Conservation (phyloP, 1,140 invertebrate species). For the Zophobas morio region DNA sequence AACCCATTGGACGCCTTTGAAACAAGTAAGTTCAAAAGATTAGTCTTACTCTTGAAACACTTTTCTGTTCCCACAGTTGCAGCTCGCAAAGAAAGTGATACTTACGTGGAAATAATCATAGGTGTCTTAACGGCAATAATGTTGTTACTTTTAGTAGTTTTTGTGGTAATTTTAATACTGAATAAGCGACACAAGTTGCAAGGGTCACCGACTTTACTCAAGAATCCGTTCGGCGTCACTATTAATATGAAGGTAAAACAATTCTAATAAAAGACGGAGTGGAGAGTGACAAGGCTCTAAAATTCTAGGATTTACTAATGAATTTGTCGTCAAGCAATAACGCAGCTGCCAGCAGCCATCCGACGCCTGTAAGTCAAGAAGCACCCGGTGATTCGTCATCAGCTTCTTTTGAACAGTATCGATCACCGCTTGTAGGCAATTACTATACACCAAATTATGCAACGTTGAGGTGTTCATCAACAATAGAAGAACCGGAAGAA, state of each 20-base stretch:
- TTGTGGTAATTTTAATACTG: slow-evolving; percentile 77
- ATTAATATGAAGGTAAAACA: slow-evolving; percentile 78
- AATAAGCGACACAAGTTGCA: slow-evolving; percentile 78
- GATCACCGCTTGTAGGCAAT: slow-evolving; percentile 69
- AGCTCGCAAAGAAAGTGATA: slow-evolving; percentile 74
- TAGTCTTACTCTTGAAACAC: slow-evolving; percentile 10
- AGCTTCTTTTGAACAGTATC: slow-evolving; percentile 71
- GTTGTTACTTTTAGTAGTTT: slow-evolving; percentile 76
- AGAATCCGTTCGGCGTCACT: slow-evolving; percentile 77
- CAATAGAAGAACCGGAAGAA: slow-evolving; percentile 56
- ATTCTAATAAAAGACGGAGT: not conserved
- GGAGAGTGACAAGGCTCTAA: not conserved
- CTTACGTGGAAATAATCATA: slow-evolving; percentile 80
- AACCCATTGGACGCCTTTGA: slow-evolving; percentile 71
- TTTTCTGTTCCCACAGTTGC: slow-evolving; percentile 69
- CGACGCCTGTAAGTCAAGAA: slow-evolving; percentile 68
- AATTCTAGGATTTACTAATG: slow-evolving; percentile 72
- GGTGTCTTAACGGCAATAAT: slow-evolving; percentile 82
- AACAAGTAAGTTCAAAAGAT: slow-evolving; percentile 70
- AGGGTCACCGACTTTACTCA: slow-evolving; percentile 74
- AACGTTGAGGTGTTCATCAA: slow-evolving; percentile 57
- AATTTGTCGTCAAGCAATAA: slow-evolving; percentile 72
- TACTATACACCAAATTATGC: slow-evolving; percentile 61
- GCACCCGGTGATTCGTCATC: slow-evolving; percentile 66
- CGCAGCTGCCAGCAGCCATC: slow-evolving; percentile 66